Evolutionary conservation across 2,113 vertebrate genomes (phyloP).

Genomic region (Lota lota): DNA sequence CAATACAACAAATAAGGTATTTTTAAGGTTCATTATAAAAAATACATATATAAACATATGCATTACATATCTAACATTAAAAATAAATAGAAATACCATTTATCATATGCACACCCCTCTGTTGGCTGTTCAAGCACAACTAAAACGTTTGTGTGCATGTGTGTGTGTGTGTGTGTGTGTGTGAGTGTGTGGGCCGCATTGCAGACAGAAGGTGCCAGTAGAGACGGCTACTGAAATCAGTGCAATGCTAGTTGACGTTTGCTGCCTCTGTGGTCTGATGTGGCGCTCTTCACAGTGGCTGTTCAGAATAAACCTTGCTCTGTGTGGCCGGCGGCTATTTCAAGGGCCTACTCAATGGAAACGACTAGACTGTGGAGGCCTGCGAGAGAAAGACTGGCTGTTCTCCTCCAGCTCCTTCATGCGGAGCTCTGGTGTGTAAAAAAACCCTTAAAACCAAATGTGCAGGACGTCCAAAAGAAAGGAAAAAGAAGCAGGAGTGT

Average conservation of each 20-base stretch:
- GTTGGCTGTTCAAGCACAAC: neutral
- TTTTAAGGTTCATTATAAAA: too few species aligned
- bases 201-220: neutral
- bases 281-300: neutral
- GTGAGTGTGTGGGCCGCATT: neutral
- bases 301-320: slow-evolving; percentile 7
- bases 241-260: neutral
- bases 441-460: neutral
- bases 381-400: slow-evolving; percentile 4
- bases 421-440: slow-evolving; percentile 6
- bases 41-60: too few species aligned
- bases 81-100: too few species aligned
- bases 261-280: neutral
- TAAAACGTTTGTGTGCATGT: neutral
- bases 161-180: neutral
- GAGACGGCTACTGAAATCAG: neutral
- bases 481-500: slow-evolving; percentile 14
- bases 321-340: slow-evolving; percentile 14
- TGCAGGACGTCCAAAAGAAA: slow-evolving; percentile 7
- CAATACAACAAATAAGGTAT: too few species aligned
- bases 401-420: slow-evolving; percentile 17
- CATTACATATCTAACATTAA: too few species aligned
- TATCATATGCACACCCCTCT: too few species aligned
- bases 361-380: slow-evolving; percentile 12
- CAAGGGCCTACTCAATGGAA: slow-evolving; percentile 28